Conservation (phyloP, 2,797 vertebrate genomes). For the Coreius guichenoti region DNA sequence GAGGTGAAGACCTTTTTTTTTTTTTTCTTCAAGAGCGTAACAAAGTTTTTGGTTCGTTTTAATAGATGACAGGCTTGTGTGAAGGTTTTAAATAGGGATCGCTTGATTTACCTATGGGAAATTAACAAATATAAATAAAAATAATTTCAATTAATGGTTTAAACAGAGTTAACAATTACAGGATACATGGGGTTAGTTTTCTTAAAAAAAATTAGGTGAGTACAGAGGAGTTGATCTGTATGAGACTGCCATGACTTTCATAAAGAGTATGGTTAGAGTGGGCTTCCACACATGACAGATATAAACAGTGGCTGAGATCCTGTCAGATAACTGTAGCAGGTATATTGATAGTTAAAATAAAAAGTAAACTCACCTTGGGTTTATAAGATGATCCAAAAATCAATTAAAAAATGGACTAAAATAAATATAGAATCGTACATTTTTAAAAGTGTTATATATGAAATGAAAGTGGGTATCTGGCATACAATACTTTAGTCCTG, state of each 20-base stretch:
- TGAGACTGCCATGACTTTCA: conserved; percentile 29
- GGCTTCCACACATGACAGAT: conserved; percentile 50
- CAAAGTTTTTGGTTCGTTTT: not conserved
- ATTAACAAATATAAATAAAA: not conserved
- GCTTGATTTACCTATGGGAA: not conserved
- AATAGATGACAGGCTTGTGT: not conserved
- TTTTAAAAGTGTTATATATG: not conserved
- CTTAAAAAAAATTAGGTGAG: not conserved
- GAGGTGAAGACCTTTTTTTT: not conserved
- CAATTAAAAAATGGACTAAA: not conserved
- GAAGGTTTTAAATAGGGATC: too few species aligned
- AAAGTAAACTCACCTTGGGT: not conserved
- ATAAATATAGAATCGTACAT: not conserved
- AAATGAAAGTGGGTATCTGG: not conserved
- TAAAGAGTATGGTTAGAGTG: conserved; percentile 47
- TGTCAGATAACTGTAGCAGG: conserved; percentile 51
- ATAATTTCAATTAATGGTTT: not conserved
- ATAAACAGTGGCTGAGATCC: conserved; percentile 55
- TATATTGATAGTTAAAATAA: not conserved
- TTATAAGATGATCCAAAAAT: not conserved
- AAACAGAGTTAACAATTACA: not conserved
- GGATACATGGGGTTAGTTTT: not conserved
- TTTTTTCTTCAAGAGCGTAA: not conserved
- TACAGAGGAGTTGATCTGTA: not conserved
- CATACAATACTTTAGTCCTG: not conserved